Base-by-base conservation (phyloP, 2,888 invertebrate species). In the Eucera pruinosa region DNA sequence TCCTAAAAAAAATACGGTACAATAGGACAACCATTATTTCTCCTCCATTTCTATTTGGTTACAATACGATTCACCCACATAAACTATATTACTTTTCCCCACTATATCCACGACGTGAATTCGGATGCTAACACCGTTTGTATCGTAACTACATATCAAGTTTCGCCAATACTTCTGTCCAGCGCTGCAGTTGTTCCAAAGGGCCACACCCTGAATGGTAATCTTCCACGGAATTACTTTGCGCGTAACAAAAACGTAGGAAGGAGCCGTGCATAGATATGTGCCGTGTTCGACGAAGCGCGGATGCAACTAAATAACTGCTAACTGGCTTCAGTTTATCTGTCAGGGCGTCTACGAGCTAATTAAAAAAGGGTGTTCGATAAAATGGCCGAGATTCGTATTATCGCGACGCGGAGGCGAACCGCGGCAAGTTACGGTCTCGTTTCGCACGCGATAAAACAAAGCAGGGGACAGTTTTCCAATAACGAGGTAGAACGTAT, bases 401-500 rank as follows among this genome's bases (percentile, higher is more conserved):
- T 58, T 74, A 74, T 54, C 45, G n/a, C 20, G 11, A 11, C 6
- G 15, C n/a, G 30, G 43, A 36, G 18, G 25, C 36, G 18, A 36
- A 11, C 55, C 18, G 27, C 6, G 30, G 3, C 27, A 25, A 64
- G 52, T 62, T 13, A 45, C 50, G 18, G 33, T 23, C 67, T 48
- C 75, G 65, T 79, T 74, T 57, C 50, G 33, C 74, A 20, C 70
- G 57, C 80, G 76, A 77, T 73, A 81, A 73, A 77, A 60, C 58
- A 65, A 64, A 43, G 55, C 65, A 13, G 18, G 20, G 45, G 60
- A 58, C 62, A 60, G 54, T 78, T 78, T 78, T 83, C 84, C 81
- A 67, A 81, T 81, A 78, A 75, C 72, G 69, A 71, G 82, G 75
- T 81, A 83, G 75, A 83, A 65, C 55, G 64, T 81, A 71, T 73